Evolutionary conservation across 2,888 invertebrate genomes (phyloP), one percentile per base, ranked within the genome.

Genomic region (Melinaea marsaeus): DNA sequence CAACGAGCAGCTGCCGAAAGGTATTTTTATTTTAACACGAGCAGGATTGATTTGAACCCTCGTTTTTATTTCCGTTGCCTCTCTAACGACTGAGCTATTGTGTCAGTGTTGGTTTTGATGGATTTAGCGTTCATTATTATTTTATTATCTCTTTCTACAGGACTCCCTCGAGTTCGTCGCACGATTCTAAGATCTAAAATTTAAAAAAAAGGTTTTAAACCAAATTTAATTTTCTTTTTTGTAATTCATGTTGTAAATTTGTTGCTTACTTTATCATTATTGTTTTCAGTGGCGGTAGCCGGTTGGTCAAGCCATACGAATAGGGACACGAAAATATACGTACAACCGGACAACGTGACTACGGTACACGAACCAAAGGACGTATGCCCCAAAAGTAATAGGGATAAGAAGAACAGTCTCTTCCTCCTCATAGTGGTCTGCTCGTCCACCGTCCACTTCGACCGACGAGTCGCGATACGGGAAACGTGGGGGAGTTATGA

Each of bases 231-330:
- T 4, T 37, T 37, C 22, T 22, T 22, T 22, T 22, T 22, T 22
- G 22, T 22, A 22, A 22, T 22, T 22, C 22, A 22, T 37, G 7
- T 37, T 37, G 37, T 37, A 37, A 7, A 37, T 37, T 37, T 37
- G 4, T 37, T 37, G 7, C 22, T 22, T 22, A 22, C 22, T 22
- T 22, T 22, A 22, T 22, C 22, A 22, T 22, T 22, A 22, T 22
- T 22, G 22, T 79, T 85, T 83, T 0, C 84, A 91, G 91, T 84
- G 78, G 83, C 78, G 85, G 92, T 87, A 69, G 86, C 87, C 63
- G 96, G 95, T 55, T 96, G 96, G 96, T 92, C 94, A n/a, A 91
- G 91, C 58, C 94, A 95, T 75, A 94, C 94, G 1, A 95, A 95
- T 34, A 90, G 95, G 57, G 94, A 95, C 77, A 92, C 95, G 33